Percentiles rank a stretch among this genome's conserved stretches.
phyloP scores from a whole-genome alignment of 2,113 vertebrate genomes.

The Puma concolor region DNA sequence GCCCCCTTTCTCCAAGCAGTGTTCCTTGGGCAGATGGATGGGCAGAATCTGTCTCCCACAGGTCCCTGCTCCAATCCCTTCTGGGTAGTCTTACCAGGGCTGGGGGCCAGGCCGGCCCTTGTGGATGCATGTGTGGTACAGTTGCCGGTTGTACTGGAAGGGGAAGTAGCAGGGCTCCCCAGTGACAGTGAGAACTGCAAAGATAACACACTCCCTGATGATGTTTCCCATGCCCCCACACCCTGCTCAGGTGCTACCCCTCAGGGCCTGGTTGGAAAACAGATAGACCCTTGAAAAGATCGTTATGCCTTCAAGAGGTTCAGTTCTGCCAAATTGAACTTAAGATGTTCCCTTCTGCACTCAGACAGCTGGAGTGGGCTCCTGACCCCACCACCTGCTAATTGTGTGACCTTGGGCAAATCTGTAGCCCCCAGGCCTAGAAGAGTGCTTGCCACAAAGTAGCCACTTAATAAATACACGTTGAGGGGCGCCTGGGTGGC shows the following conservation, averaged over 20 bases:
- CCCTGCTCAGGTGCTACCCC: not conserved
- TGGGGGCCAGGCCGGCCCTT: constrained; percentile 6
- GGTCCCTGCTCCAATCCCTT: not conserved
- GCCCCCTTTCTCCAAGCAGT: not conserved
- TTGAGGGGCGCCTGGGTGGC: too few species aligned
- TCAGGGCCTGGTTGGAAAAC: not conserved
- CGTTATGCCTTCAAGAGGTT: not conserved
- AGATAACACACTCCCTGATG: constrained; percentile 15
- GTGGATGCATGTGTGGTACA: constrained; percentile 74
- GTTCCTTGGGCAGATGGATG: not conserved
- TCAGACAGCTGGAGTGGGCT: not conserved
- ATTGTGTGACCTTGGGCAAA: not conserved
- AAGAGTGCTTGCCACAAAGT: not conserved
- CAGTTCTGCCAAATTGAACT: too few species aligned
- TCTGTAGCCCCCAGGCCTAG: not conserved
- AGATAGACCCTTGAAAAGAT: not conserved
- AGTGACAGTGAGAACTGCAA: constrained; percentile 67
- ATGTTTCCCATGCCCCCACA: too few species aligned
- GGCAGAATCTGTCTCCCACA: not conserved
- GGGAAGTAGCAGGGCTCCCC: constrained; percentile 83
- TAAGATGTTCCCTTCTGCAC: not conserved
- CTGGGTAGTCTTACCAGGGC: constrained; percentile 76
- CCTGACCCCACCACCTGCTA: not conserved
- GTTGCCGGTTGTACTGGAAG: constrained; percentile 74
- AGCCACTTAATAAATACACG: not conserved